Evolutionary conservation across 2,797 vertebrate species (phyloP).

Genomic region (Myoxocephalus aenaeus): DNA sequence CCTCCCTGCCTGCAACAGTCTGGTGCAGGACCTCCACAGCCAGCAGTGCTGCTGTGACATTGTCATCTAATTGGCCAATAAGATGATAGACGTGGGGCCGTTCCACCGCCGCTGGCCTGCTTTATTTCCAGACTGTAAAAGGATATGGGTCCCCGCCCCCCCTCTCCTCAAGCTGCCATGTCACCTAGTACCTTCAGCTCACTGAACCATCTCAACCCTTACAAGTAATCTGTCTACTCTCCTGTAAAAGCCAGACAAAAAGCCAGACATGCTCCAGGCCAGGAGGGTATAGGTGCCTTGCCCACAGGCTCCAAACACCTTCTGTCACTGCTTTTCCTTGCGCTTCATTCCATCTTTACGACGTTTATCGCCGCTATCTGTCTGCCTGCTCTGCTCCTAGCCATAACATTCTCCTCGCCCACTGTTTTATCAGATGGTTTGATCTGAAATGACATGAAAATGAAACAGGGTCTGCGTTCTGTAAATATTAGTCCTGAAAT

Average conservation of each 20-base stretch:
- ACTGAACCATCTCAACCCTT: constrained; percentile 64
- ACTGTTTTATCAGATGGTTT: constrained; percentile 36
- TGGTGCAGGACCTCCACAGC: constrained; percentile 24
- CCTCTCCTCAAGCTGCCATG: constrained; percentile 44
- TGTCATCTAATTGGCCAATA: constrained; percentile 38
- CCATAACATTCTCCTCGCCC: constrained; percentile 54
- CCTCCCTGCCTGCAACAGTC: constrained; percentile 4
- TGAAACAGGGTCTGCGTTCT: constrained; percentile 20
- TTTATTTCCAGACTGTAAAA: constrained; percentile 83
- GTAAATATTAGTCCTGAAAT: constrained; percentile 35
- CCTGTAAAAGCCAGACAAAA: constrained; percentile 69
- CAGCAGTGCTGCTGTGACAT: constrained; percentile 21
- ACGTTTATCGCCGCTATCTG: constrained; percentile 61
- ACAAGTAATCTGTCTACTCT: constrained; percentile 66
- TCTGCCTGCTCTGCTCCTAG: constrained; percentile 34
- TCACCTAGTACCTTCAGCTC: constrained; percentile 67
- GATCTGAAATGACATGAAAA: constrained; percentile 36
- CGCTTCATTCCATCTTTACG: constrained; percentile 34
- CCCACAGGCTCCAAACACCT: constrained; percentile 45
- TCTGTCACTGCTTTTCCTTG: constrained; percentile 18
- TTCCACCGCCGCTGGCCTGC: constrained; percentile 33
- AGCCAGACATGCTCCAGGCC: constrained; percentile 67
- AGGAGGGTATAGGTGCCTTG: constrained; percentile 33
- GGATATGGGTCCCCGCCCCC: constrained; percentile 58
- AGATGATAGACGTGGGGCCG: constrained; percentile 45